A percentile compares a stretch with the other conserved stretches of the same genome.
phyloP scores from a whole-genome alignment of 2,888 invertebrate species.

The Perizoma affinitatum region DNA sequence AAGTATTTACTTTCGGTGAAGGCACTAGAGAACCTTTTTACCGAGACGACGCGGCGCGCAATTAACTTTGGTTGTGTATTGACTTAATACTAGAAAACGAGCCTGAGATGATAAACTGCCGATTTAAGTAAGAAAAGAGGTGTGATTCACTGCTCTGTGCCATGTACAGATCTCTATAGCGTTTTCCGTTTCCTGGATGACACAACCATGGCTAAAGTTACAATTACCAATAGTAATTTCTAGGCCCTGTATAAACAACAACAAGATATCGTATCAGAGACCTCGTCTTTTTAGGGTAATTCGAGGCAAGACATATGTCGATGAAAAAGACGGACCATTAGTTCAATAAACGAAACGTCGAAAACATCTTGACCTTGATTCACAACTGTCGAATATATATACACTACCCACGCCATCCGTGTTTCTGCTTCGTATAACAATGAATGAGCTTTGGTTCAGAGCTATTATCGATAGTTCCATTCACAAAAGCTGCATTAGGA shows the following conservation, averaged over 20 bases:
- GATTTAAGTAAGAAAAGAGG: too few species aligned
- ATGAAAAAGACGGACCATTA: constrained; percentile 6
- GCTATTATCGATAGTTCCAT: constrained; percentile 4
- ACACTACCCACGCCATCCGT: constrained; percentile 16
- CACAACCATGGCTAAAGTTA: too few species aligned
- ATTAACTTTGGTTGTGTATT: constrained; percentile 34
- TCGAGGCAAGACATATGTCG: neutral
- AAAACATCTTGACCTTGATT: constrained; percentile 25
- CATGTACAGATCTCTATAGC: too few species aligned
- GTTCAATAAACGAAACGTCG: constrained; percentile 16
- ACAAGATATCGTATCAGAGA: neutral
- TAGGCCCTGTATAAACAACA: too few species aligned
- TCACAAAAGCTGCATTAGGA: neutral
- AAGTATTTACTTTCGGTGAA: constrained; percentile 41
- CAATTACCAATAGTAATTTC: too few species aligned
- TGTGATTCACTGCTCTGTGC: too few species aligned
- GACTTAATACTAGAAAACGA: constrained; percentile 32
- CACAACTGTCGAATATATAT: constrained; percentile 8
- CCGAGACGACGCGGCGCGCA: constrained; percentile 30
- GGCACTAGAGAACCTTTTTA: constrained; percentile 34
- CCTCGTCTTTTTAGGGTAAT: neutral
- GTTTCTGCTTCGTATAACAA: constrained; percentile 6
- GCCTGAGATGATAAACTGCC: constrained; percentile 9
- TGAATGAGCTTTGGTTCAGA: constrained; percentile 14
- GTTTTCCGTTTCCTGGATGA: too few species aligned